Evolutionary conservation across 2,797 vertebrate species (phyloP).

Genomic region (Phrynocephalus guinanensis): DNA sequence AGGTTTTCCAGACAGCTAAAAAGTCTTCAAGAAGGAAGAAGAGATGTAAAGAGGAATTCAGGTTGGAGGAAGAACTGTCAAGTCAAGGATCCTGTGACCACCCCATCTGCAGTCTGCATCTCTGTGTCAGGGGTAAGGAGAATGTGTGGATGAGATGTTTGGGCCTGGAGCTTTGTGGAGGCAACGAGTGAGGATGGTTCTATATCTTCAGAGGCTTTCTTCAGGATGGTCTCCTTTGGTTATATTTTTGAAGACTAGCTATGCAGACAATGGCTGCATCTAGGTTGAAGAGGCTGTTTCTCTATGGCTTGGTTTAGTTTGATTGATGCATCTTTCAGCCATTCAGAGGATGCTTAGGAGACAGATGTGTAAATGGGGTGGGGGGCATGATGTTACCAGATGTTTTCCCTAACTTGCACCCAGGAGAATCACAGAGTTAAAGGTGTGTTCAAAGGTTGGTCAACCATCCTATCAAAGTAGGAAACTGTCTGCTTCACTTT

Average conservation of each 20-base stretch:
- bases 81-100: slow-evolving; percentile 83
- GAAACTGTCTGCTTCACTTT: background rate
- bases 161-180: background rate
- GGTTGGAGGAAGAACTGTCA: slow-evolving; percentile 81
- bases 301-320: background rate
- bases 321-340: background rate
- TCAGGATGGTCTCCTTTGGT: slow-evolving; percentile 1
- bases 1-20: slow-evolving; percentile 87
- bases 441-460: background rate
- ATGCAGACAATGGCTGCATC: slow-evolving; percentile 18
- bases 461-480: background rate
- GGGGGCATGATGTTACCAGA: background rate
- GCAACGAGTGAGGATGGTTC: background rate
- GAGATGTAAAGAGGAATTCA: slow-evolving; percentile 82
- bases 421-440: background rate
- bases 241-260: slow-evolving; percentile 10
- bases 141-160: slow-evolving; percentile 6
- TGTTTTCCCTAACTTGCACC: background rate
- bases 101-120: slow-evolving; percentile 82
- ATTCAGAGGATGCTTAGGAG: no score
- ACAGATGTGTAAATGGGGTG: background rate
- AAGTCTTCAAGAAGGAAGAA: slow-evolving; percentile 84
- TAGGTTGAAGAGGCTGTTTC: background rate
- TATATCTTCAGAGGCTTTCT: slow-evolving; percentile 41
- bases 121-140: slow-evolving; percentile 87